Percentiles rank a stretch among this genome's conserved stretches.
Evolutionary conservation across 1,140 invertebrate species (phyloP).

Genomic region (Heliconius hewitsoni): DNA sequence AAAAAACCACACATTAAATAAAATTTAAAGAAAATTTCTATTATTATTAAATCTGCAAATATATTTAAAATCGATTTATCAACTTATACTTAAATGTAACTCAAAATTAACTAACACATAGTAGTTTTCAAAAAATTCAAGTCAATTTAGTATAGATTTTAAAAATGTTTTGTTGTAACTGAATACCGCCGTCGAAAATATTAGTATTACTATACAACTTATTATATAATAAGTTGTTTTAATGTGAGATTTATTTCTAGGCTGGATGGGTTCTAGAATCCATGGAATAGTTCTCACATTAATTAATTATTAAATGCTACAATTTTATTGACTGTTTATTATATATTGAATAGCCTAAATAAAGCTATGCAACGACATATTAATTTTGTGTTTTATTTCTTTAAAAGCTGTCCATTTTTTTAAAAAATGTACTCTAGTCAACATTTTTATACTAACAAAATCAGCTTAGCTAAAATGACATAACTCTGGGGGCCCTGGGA

Average conservation of each 20-base stretch:
- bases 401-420: not conserved
- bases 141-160: slow-evolving; percentile 18
- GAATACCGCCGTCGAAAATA: slow-evolving; percentile 24
- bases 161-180: slow-evolving; percentile 2
- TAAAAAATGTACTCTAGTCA: too few species aligned
- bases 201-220: slow-evolving; percentile 9
- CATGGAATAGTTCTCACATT: slow-evolving; percentile 58
- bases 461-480: too few species aligned
- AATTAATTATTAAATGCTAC: slow-evolving; percentile 15
- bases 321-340: slow-evolving; percentile 38
- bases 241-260: slow-evolving; percentile 56
- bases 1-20: too few species aligned
- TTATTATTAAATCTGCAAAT: too few species aligned
- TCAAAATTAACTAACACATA: not conserved
- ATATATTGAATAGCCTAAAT: slow-evolving; percentile 44
- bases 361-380: slow-evolving; percentile 52
- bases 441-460: too few species aligned
- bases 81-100: too few species aligned
- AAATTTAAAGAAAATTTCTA: too few species aligned
- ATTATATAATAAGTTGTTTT: not conserved
- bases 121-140: not conserved
- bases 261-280: slow-evolving; percentile 69
- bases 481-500: too few species aligned
- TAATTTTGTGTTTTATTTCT: slow-evolving; percentile 14
- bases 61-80: not conserved